Evolutionary conservation across 2,113 vertebrate genomes (phyloP), one percentile per base, ranked within the genome.

Genomic region (Xenotilapia longispinis): DNA sequence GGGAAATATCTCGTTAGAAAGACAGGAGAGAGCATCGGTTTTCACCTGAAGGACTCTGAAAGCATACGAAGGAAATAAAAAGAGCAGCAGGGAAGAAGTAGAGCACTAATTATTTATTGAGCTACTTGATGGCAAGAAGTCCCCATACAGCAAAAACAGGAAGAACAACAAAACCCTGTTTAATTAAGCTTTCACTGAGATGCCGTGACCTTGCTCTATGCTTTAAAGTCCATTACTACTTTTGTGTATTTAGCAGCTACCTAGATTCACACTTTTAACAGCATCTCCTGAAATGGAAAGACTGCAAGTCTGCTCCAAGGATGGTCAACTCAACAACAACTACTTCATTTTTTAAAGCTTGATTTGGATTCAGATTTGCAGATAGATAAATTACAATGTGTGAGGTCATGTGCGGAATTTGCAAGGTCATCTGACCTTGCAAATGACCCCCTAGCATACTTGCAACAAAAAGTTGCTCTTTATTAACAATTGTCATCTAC

Each of bases 1-100:
- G 68, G 84, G 86, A 92, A 84, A 81, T 85, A 40, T 83, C 81
- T 54, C n/a, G 51, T 88, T 84, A 60, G 82, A 83, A 10, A 13
- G 40, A 85, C 28, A 80, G 36, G 47, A 81, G 57, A 57, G 15
- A 15, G 45, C 23, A 60, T 87, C 7, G 42, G 33, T 9, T 45
- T 26, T 65, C 80, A 47, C 49, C 45, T 84, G 42, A 83, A 12
- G 26, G 4, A 80, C 9, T 81, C 42, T 49, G 26, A 79, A 84
- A 26, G 83, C 26, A n/a, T 14, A n/a, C 13, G 6, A 60, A n/a
- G 28, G 28, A 3, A 17, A 70, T 80, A 87, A 85, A 87, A 51
- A 40, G 51, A 89, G 9, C 55, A 58, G 87, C 33, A 40, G 49
- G 53, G 31, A 33, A 13, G 6, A 6, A 81, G 82, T 86, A 79